These are phyloP conservation scores for Monomorium pharaonis DNA, from an alignment of 1,140 invertebrate species.

Conservation along the genomic window DNA sequence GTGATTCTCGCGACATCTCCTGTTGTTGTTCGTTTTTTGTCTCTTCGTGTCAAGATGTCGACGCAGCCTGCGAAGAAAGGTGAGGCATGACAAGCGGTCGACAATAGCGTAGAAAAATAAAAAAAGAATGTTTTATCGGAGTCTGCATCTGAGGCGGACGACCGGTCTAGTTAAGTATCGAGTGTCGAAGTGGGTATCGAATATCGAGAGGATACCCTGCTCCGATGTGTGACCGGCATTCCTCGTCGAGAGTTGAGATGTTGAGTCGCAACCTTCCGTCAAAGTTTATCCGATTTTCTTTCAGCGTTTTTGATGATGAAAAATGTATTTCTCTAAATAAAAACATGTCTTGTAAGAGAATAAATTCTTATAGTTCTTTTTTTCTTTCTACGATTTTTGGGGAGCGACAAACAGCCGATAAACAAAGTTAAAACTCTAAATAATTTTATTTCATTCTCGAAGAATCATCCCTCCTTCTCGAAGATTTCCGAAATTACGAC, in stretches of 20 bases:
- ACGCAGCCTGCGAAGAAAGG: conserved; percentile 19
- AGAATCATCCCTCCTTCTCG: too few relatives aligned
- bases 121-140: conserved; percentile 48
- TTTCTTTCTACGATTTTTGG: too few relatives aligned
- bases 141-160: conserved; percentile 28
- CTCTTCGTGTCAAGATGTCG: neutral
- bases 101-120: conserved; percentile 59
- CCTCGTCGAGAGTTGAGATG: conserved; percentile 13
- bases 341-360: neutral
- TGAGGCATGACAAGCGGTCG: conserved; percentile 61
- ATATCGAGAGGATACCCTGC: conserved; percentile 60
- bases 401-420: neutral
- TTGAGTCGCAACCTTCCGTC: conserved; percentile 3
- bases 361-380: too few relatives aligned
- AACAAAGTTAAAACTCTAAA: neutral
- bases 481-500: neutral
- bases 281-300: conserved; percentile 38
- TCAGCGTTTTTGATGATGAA: neutral
- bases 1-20: neutral
- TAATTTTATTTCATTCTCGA: neutral
- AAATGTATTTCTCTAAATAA: neutral
- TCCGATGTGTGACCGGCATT: conserved; percentile 29
- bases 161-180: conserved; percentile 73
- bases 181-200: conserved; percentile 72
- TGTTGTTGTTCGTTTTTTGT: neutral